Base-by-base conservation (phyloP, 2,888 invertebrate genomes). In the Caradrina kadenii region DNA sequence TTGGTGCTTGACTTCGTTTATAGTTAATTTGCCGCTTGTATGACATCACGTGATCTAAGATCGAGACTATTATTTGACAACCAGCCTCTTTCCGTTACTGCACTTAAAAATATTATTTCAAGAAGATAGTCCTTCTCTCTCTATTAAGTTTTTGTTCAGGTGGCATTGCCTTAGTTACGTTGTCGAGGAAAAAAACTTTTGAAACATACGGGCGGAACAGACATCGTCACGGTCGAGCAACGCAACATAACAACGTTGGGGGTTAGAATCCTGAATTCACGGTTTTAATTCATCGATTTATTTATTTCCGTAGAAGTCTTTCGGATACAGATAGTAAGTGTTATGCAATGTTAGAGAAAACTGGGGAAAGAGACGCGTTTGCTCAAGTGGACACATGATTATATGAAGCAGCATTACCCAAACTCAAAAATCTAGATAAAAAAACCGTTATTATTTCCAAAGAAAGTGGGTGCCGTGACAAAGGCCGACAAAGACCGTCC, bases 401-500 rank as follows among this genome's bases (percentile, higher is more conserved):
- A 39, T 17, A 26, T 31, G 21, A 42, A 55, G 22, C 42, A 55
- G 11, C 17, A 26, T 6, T 35, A 59, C 19, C 6, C 5, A 0
- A 52, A 50, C 31, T 22, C 7, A 48, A 21, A 52, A 42, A 76
- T 59, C 50, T 73, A 69, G 49, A 65, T 42, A 73, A 52, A 62
- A 60, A 54, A 69, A 70, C 80, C 52, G 73, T 77, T 39, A 13
- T 13, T 67, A 63, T 54, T 65, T 15, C 31, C 31, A 54, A 82
- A 82, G 79, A 82, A 82, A 80, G 78, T 82, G 73, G 71, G 67
- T 80, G 55, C 62, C 21, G 15, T 45, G 45, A 63, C 69, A 55
- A 68, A 64, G 31, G 60, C 79, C 73, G 81, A 70, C 79, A 74
- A 72, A 81, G 66, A 52, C n/a, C 75, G 58, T 45, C 31, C 55